Evolutionary conservation across 2,113 vertebrate species (phyloP).

Genomic region (Platycercus adscitus): DNA sequence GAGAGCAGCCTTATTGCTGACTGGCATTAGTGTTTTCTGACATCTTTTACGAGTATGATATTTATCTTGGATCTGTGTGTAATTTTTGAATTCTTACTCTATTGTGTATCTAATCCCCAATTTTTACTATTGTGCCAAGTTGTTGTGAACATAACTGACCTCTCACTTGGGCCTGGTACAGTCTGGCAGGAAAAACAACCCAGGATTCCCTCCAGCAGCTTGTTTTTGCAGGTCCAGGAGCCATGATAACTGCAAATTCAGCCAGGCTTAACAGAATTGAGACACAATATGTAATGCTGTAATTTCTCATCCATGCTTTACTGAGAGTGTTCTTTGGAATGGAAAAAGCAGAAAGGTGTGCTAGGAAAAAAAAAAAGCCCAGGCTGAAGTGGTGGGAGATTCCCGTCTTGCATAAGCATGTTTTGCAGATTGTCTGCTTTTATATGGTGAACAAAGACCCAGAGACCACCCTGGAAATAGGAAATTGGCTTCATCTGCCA

Average conservation of each 20-base stretch:
- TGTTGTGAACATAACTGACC: fast-evolving
- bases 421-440: not conserved
- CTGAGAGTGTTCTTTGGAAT: not conserved
- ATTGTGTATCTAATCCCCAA: fast-evolving
- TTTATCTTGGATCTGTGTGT: not conserved
- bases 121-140: not conserved
- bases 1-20: not conserved
- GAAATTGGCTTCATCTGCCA: not conserved
- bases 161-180: too few species aligned
- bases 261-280: not conserved
- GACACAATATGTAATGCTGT: not conserved
- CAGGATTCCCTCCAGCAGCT: not conserved
- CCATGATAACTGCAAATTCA: not conserved
- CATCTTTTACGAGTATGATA: fast-evolving
- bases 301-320: not conserved
- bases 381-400: not conserved
- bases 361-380: not conserved
- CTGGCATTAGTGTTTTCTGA: not conserved
- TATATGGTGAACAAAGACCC: not conserved
- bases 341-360: not conserved
- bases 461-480: not conserved
- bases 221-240: not conserved
- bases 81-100: not conserved
- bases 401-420: not conserved
- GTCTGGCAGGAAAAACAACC: not conserved